These are phyloP conservation scores for Lanius ludovicianus DNA, from an alignment of 2,113 vertebrate genomes.

Conservation along the genomic window DNA sequence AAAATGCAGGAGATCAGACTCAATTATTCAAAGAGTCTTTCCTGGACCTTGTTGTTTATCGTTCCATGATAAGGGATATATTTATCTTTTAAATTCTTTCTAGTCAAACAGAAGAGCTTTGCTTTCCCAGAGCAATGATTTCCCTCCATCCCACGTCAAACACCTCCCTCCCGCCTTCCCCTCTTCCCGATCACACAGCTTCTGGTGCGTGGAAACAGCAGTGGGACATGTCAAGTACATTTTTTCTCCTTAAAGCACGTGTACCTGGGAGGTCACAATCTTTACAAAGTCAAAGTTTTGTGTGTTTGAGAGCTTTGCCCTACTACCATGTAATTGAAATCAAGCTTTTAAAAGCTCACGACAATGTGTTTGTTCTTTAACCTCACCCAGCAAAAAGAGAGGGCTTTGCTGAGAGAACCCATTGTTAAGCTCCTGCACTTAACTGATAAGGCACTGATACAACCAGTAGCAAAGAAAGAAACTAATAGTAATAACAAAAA, in stretches of 20 bases:
- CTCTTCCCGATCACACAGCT: neutral
- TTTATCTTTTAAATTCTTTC: slow-evolving; percentile 62
- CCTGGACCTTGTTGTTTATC: slow-evolving; percentile 37
- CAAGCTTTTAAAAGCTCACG: slow-evolving; percentile 59
- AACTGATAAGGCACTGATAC: slow-evolving; percentile 55
- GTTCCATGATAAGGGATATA: slow-evolving; percentile 47
- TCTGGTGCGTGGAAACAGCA: slow-evolving; percentile 40
- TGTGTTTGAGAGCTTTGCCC: slow-evolving; percentile 68
- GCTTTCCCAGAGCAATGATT: slow-evolving; percentile 17
- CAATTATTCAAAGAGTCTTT: slow-evolving; percentile 33
- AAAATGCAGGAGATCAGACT: slow-evolving; percentile 36
- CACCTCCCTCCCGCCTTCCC: neutral
- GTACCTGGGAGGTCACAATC: slow-evolving; percentile 66
- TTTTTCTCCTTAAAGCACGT: slow-evolving; percentile 58
- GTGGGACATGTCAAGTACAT: slow-evolving; percentile 63
- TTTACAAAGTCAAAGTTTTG: slow-evolving; percentile 69
- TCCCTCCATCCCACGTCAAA: neutral
- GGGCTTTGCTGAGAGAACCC: neutral
- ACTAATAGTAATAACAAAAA: slow-evolving; percentile 7
- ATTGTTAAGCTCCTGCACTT: slow-evolving; percentile 35
- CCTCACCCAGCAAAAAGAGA: neutral
- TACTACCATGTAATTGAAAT: slow-evolving; percentile 67
- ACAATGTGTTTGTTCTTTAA: slow-evolving; percentile 51
- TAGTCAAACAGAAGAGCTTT: slow-evolving; percentile 46
- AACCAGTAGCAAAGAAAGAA: slow-evolving; percentile 58